These are phyloP conservation scores for Peromyscus polionotus DNA, from an alignment of 2,113 vertebrate genomes.

Conservation along the genomic window DNA sequence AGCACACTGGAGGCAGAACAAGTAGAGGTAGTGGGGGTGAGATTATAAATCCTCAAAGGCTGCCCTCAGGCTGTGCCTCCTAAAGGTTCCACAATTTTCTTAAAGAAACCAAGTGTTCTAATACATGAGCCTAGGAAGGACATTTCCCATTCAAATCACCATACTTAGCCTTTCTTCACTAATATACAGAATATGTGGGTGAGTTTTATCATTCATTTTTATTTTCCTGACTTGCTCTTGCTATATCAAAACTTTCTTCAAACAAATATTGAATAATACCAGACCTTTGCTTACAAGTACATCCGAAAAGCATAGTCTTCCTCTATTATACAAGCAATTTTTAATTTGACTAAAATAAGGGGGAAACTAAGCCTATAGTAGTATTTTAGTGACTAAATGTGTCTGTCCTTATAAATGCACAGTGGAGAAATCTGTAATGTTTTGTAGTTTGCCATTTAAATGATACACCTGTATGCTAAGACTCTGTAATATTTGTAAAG, in stretches of 20 bases:
- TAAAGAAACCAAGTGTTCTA: not conserved
- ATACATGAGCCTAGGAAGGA: not conserved
- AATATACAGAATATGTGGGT: too few species aligned
- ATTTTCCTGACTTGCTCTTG: too few species aligned
- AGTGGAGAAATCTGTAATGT: not conserved
- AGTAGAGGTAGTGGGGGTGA: not conserved
- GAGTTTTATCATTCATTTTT: too few species aligned
- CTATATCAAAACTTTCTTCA: too few species aligned
- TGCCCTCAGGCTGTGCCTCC: not conserved
- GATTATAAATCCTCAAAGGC: not conserved
- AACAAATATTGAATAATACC: too few species aligned
- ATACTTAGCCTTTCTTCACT: too few species aligned
- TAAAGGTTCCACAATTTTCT: not conserved
- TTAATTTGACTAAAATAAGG: not conserved
- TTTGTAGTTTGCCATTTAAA: constrained; percentile 24
- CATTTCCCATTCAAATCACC: too few species aligned
- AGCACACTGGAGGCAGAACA: not conserved
- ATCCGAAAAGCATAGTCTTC: too few species aligned
- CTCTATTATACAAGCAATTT: not conserved
- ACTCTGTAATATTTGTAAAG: not conserved
- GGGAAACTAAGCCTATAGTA: not conserved
- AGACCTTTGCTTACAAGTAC: too few species aligned
- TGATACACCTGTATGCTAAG: not conserved
- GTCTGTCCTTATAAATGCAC: not conserved
- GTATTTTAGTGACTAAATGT: constrained; percentile 6